Conservation (phyloP, 2,888 invertebrate species). For the Cyrtodaria siliqua region DNA sequence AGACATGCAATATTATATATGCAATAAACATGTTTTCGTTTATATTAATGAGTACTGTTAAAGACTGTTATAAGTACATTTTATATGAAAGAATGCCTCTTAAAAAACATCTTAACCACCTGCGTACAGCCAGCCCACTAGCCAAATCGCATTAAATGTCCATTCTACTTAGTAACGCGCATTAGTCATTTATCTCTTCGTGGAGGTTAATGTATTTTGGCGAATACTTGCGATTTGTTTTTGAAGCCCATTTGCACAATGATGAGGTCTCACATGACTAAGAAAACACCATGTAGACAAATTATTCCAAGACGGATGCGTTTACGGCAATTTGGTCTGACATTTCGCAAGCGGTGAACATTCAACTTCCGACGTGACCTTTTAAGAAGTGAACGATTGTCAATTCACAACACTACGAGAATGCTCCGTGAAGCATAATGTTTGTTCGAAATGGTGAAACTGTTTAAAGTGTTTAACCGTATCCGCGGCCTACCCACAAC, state of each 20-base stretch:
- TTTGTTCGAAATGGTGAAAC: constrained; percentile 35
- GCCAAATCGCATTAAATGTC: no score
- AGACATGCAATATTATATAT: no score
- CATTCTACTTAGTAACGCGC: no score
- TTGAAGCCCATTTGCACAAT: not conserved
- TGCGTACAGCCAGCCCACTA: no score
- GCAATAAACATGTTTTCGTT: no score
- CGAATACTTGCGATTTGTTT: constrained; percentile 19
- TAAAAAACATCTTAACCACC: no score
- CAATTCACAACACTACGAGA: constrained; percentile 41
- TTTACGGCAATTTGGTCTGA: constrained; percentile 33
- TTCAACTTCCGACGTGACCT: constrained; percentile 25
- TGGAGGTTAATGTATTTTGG: constrained; percentile 44
- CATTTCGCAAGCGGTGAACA: constrained; percentile 28
- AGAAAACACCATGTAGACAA: constrained; percentile 29
- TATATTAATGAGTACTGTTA: no score
- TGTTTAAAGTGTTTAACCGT: constrained; percentile 17
- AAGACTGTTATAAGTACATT: no score
- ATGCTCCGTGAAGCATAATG: constrained; percentile 42
- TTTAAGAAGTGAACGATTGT: constrained; percentile 22
- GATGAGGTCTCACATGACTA: constrained; percentile 7
- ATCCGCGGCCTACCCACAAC: constrained; percentile 32
- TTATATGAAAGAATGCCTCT: no score
- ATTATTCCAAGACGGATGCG: constrained; percentile 29
- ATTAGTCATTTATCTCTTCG: constrained; percentile 7